These are phyloP conservation scores for Valencia hispanica DNA, from an alignment of 2,797 vertebrate genomes.

Conservation along the genomic window DNA sequence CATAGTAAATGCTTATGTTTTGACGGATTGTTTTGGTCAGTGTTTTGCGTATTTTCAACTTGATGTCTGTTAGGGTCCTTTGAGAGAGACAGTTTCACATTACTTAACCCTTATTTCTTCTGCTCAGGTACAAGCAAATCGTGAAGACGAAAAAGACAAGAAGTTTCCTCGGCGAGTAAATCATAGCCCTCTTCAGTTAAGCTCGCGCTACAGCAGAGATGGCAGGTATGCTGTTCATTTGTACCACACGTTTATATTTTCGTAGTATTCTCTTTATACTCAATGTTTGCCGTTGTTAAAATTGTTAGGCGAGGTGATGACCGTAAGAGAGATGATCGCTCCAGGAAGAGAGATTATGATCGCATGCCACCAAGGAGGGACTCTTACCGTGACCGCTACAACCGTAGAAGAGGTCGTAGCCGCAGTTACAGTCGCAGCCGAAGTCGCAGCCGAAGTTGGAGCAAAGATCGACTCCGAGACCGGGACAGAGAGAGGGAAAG, in stretches of 20 bases:
- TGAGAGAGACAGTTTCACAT: not conserved
- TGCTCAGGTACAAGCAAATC: constrained; percentile 81
- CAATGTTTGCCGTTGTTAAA: not conserved
- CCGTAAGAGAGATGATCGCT: constrained; percentile 94
- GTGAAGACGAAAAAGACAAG: constrained; percentile 95
- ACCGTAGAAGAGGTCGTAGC: constrained; percentile 92
- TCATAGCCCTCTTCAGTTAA: constrained; percentile 92
- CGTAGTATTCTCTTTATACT: not conserved
- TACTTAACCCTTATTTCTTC: not conserved
- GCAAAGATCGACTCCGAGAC: constrained; percentile 91
- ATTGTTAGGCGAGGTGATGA: constrained; percentile 90
- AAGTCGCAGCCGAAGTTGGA: constrained; percentile 95
- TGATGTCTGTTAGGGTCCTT: not conserved
- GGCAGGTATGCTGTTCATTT: constrained; percentile 75
- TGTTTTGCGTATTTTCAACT: not conserved
- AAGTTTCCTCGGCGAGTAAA: constrained; percentile 93
- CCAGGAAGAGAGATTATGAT: constrained; percentile 95
- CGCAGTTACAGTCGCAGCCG: constrained; percentile 93
- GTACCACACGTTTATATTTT: not conserved
- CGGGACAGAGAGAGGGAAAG: constrained; percentile 90
- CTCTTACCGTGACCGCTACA: constrained; percentile 95
- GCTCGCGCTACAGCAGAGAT: constrained; percentile 93
- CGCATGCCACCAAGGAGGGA: constrained; percentile 91
- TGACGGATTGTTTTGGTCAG: not conserved
- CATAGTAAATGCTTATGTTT: not conserved